Conservation (phyloP, 2,113 vertebrate species). For the Microtus montanus region DNA sequence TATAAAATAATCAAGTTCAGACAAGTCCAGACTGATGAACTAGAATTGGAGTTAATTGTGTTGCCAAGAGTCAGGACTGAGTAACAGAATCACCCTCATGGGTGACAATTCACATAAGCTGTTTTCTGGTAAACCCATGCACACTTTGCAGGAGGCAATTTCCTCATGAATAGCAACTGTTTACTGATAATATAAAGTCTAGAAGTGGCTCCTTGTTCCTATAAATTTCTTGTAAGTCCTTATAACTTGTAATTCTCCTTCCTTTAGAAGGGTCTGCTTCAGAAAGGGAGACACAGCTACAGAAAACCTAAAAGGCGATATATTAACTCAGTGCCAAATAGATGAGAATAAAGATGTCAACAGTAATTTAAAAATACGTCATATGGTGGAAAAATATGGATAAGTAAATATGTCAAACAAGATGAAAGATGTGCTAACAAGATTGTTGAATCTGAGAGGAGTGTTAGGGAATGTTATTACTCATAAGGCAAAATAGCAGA, state of each 20-base stretch:
- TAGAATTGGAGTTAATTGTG: neutral
- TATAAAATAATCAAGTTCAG: neutral
- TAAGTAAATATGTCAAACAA: constrained; percentile 13
- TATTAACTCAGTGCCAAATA: neutral
- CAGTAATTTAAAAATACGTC: neutral
- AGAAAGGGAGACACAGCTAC: neutral
- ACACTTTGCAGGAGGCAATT: neutral
- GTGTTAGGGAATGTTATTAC: neutral
- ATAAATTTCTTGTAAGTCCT: neutral
- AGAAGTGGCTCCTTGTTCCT: neutral
- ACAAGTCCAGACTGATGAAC: neutral
- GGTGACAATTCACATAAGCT: neutral
- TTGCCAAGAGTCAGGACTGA: neutral
- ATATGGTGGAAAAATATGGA: neutral
- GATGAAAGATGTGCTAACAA: neutral
- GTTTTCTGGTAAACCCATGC: no score
- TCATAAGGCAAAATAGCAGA: neutral
- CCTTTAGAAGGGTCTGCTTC: neutral
- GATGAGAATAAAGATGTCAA: neutral
- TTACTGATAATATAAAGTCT: neutral
- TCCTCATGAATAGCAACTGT: neutral
- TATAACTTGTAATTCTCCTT: neutral
- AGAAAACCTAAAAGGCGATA: neutral
- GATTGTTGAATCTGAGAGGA: neutral
- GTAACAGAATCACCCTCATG: neutral